Base-by-base conservation (phyloP, 2,797 vertebrate genomes). In the Coregonus ussuriensis region DNA sequence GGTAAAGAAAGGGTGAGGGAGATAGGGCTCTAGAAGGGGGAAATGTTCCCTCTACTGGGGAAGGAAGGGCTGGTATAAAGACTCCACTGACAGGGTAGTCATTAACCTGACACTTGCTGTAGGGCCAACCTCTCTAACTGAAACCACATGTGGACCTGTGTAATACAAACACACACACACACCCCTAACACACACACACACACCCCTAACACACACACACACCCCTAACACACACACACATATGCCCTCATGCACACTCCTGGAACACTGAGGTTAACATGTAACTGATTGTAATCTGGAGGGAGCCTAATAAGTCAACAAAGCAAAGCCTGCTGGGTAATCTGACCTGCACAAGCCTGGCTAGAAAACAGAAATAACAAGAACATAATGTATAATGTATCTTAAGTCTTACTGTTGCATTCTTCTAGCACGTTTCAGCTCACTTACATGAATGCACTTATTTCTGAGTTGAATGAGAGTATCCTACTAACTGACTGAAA, bases 91-190 rank as follows among this genome's bases (percentile, higher is more conserved):
- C 81, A 85, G 86, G 80, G 88, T 84, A 81, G 80, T 81, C 75
- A 83, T 89, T 91, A 92, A 90, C 79, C 84, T 83, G 81, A 85
- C 82, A 86, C 79, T 69, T 78, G 82, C 33, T 83, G 71, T 78
- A 74, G 82, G 85, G 76, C 85, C 83, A 83, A 82, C 37, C 71
- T 69, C 56, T 75, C 80, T 77, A 92, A 93, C 72, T 72, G 78
- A 83, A 86, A 75, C 86, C 85, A 89, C 82, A 88, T 89, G 84
- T 76, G 25, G 29, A 72, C 31, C 51, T 54, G n/a, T 35, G 3
- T 54, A 72, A 15, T 72, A 73, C 77, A 51, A 76, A 74, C 78
- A 77, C 75, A 18, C 77, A 66, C 72, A 69, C 67, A 78, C 56
- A 67, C 68, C 25, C 25, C 25, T 25, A 25, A 75, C 63, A 52